Evolutionary conservation across 2,888 invertebrate species (phyloP), one percentile per base, ranked within the genome.

Genomic region (Chrysomela aeneicollis): DNA sequence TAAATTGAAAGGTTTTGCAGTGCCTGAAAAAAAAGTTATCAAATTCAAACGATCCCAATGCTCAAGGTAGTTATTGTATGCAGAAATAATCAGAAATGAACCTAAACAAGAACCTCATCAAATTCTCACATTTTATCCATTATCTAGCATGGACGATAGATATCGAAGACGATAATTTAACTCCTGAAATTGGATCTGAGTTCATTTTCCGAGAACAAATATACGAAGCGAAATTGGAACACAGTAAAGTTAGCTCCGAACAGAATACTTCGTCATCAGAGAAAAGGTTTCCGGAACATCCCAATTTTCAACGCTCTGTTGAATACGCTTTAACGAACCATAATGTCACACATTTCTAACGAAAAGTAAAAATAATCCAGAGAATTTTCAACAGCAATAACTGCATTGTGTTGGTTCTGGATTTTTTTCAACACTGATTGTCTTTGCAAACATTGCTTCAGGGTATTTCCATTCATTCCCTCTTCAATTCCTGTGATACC

Each of bases 1-100:
- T 1, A 94, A 78, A 3, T 93, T 86, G 74, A 94, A 94, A 0
- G 94, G 94, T 73, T 92, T 91, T 2, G 92, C 90, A 54, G 88
- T 92, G 78, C 92, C 93, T 93, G 82, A 63, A 83, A 83, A 63
- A 53, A 62, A 53, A 53, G 49, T 12, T 21, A 22, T 22, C 3
- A 17, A 30, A n/a, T 26, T 52, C 17, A 32, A n/a, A n/a, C n/a
- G n/a, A n/a, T n/a, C n/a, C n/a, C n/a, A n/a, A n/a, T n/a, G n/a
- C n/a, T n/a, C n/a, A n/a, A n/a, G n/a, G n/a, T 15, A 10, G 18
- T 35, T 10, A 12, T 35, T 35, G 9, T 26, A 26, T 26, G 26
- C 3, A 26, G 26, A n/a, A n/a, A n/a, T n/a, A n/a, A n/a, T n/a
- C n/a, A n/a, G n/a, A n/a, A n/a, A n/a, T n/a, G n/a, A n/a, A n/a